Conservation (phyloP, 2,113 vertebrate species). For the Galeopterus variegatus region DNA sequence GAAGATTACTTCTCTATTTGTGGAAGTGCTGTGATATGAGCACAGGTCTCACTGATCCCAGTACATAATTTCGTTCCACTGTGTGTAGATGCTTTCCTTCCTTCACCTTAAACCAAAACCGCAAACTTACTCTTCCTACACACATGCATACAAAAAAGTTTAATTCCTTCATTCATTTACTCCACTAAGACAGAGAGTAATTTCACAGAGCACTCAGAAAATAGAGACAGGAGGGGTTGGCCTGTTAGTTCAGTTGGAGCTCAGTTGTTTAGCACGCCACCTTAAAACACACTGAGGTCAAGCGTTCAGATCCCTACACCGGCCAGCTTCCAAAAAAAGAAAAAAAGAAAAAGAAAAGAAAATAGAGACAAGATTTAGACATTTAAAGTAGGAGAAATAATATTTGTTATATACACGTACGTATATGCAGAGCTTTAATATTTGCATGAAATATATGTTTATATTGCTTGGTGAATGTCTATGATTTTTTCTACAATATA, state of each 20-base stretch:
- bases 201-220: background rate
- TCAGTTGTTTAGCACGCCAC: too few relatives aligned
- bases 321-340: too few relatives aligned
- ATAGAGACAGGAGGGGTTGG: too few relatives aligned
- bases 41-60: background rate
- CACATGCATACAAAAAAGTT: background rate
- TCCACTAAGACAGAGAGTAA: background rate
- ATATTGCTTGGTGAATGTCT: background rate
- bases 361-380: too few relatives aligned
- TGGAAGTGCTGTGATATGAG: background rate
- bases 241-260: too few relatives aligned
- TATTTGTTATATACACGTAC: background rate
- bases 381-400: background rate
- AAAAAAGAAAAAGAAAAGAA: too few relatives aligned
- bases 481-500: constrained; percentile 19
- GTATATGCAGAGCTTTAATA: background rate
- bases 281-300: too few relatives aligned
- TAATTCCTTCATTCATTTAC: background rate
- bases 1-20: background rate
- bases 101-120: background rate
- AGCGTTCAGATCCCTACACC: too few relatives aligned
- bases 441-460: background rate
- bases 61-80: background rate
- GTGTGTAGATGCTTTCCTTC: background rate
- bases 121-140: background rate